phyloP scores from a whole-genome alignment of 2,797 vertebrate genomes.

The Sebastes cheni region DNA sequence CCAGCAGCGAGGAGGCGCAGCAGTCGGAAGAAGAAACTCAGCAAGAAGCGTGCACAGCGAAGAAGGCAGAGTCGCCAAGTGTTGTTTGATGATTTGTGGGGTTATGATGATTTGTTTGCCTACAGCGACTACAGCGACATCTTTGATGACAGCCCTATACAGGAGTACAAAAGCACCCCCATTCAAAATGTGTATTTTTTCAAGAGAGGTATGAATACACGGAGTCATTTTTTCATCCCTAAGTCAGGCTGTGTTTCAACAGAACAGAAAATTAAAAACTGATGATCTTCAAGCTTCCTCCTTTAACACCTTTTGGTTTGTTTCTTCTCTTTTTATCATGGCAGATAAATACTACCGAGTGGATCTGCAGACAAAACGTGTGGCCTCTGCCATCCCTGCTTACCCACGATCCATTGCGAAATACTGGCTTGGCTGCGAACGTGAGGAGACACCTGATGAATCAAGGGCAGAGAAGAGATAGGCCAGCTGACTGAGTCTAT shows the following conservation, averaged over 20 bases:
- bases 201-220: slow-evolving; percentile 81
- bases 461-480: slow-evolving; percentile 74
- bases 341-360: slow-evolving; percentile 95
- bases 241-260: not conserved
- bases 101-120: slow-evolving; percentile 60
- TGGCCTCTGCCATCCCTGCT: slow-evolving; percentile 84
- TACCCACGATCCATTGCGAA: slow-evolving; percentile 93
- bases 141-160: not conserved
- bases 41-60: slow-evolving; percentile 36
- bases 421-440: slow-evolving; percentile 93
- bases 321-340: slow-evolving; percentile 29
- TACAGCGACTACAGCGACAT: slow-evolving; percentile 28
- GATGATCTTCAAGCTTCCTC: not conserved
- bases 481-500: not conserved
- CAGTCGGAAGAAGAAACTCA: slow-evolving; percentile 39
- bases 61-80: slow-evolving; percentile 36
- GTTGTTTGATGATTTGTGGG: slow-evolving; percentile 64
- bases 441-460: slow-evolving; percentile 25
- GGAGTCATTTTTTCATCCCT: not conserved
- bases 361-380: slow-evolving; percentile 85
- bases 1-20: not conserved
- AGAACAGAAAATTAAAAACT: not conserved
- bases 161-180: slow-evolving; percentile 73
- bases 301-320: not conserved
- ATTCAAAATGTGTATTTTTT: slow-evolving; percentile 96